phyloP scores from a whole-genome alignment of 2,797 vertebrate genomes.

The Triplophysa yarkandensis region DNA sequence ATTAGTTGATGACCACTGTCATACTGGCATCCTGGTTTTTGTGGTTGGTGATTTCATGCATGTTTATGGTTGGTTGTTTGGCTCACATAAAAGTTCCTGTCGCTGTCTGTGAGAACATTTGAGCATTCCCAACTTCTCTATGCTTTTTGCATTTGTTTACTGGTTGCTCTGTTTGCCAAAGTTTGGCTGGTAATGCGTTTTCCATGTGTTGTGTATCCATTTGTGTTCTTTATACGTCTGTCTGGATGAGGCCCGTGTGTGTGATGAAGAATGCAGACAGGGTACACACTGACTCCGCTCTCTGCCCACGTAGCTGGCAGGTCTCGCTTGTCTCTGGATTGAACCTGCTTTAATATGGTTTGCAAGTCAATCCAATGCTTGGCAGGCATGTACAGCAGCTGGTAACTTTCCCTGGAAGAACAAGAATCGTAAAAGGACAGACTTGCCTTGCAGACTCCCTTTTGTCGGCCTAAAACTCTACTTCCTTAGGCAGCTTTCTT shows the following conservation, averaged over 20 bases:
- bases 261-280: conserved; percentile 54
- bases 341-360: conserved; percentile 43
- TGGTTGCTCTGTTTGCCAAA: conserved; percentile 13
- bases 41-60: conserved; percentile 19
- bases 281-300: conserved; percentile 45
- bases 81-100: conserved; percentile 2
- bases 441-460: conserved; percentile 31
- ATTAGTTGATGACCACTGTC: conserved; percentile 40
- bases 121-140: conserved; percentile 15
- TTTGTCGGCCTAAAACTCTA: background rate
- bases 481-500: too few species aligned
- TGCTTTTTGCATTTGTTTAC: conserved; percentile 18
- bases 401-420: conserved; percentile 49
- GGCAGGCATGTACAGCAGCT: conserved; percentile 38
- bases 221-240: conserved; percentile 50
- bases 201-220: conserved; percentile 47
- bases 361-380: conserved; percentile 43
- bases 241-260: conserved; percentile 43
- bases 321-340: conserved; percentile 42
- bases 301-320: conserved; percentile 49
- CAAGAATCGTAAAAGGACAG: conserved; percentile 42
- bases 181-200: conserved; percentile 48
- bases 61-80: conserved; percentile 39
- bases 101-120: conserved; percentile 16
- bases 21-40: conserved; percentile 29